These are phyloP conservation scores for Dryomyza anilis DNA, from an alignment of 2,888 invertebrate genomes.

Conservation along the genomic window DNA sequence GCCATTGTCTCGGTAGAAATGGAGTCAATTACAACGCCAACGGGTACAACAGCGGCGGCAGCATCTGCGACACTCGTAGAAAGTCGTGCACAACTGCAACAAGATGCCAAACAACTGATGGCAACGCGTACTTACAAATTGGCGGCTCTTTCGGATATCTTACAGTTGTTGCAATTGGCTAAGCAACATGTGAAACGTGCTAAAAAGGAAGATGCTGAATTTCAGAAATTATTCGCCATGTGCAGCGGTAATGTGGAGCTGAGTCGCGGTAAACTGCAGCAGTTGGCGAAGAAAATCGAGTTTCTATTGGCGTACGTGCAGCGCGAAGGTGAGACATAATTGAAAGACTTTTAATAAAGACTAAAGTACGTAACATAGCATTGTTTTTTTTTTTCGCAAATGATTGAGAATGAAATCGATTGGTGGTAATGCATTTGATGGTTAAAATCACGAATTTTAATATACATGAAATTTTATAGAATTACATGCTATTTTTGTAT, in stretches of 20 bases:
- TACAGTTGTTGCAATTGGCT: conserved; percentile 64
- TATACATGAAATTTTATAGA: no score
- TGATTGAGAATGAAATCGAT: no score
- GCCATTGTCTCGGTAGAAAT: conserved; percentile 72
- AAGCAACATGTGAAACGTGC: conserved; percentile 51
- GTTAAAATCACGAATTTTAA: no score
- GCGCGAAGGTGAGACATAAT: conserved; percentile 28
- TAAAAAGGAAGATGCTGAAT: conserved; percentile 43
- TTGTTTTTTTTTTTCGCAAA: background rate
- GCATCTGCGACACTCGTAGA: conserved; percentile 46
- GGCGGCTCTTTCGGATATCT: conserved; percentile 72
- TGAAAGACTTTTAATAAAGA: background rate
- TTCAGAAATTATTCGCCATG: conserved; percentile 66
- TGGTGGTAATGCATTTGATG: no score
- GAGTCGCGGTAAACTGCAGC: conserved; percentile 64
- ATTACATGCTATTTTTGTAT: no score
- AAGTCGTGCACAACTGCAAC: conserved; percentile 66
- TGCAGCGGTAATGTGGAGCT: conserved; percentile 63
- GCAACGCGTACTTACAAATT: conserved; percentile 69
- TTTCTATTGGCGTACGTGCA: conserved; percentile 72
- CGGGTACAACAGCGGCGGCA: conserved; percentile 61
- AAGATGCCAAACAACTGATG: conserved; percentile 68
- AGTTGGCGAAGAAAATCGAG: conserved; percentile 71
- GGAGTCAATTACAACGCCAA: conserved; percentile 62
- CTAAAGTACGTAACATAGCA: background rate